Evolutionary conservation across 2,797 vertebrate species (phyloP).

Genomic region (Sparidentex hasta): DNA sequence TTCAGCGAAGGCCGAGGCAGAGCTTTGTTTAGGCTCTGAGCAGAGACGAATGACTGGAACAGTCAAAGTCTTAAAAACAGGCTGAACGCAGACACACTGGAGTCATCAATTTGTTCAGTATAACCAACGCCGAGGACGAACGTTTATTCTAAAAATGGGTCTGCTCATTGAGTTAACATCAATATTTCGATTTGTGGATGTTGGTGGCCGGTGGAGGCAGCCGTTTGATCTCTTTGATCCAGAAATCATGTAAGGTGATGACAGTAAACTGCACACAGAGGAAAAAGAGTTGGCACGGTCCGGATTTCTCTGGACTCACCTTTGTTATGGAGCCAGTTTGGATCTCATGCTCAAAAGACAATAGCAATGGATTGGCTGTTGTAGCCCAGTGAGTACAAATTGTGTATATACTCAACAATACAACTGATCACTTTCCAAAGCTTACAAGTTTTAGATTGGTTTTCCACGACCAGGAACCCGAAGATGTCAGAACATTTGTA

Average conservation of each 20-base stretch:
- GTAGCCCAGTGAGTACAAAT: slow-evolving; percentile 17
- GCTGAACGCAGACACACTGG: slow-evolving; percentile 55
- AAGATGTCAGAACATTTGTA: not conserved
- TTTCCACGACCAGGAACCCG: slow-evolving; percentile 30
- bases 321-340: slow-evolving; percentile 25
- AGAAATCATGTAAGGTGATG: slow-evolving; percentile 42
- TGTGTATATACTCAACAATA: slow-evolving; percentile 17
- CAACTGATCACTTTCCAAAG: slow-evolving; percentile 46
- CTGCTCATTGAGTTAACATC: not conserved
- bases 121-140: slow-evolving; percentile 20
- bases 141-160: slow-evolving; percentile 41
- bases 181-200: slow-evolving; percentile 11
- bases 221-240: not conserved
- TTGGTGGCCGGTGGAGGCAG: not conserved
- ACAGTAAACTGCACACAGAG: slow-evolving; percentile 33
- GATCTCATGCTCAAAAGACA: slow-evolving; percentile 35
- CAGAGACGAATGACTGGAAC: slow-evolving; percentile 55
- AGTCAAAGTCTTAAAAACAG: slow-evolving; percentile 37
- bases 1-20: slow-evolving; percentile 58
- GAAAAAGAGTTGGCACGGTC: slow-evolving; percentile 22
- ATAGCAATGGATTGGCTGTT: not conserved
- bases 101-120: slow-evolving; percentile 53
- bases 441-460: slow-evolving; percentile 7
- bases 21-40: slow-evolving; percentile 63
- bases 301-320: not conserved